phyloP scores from a whole-genome alignment of 2,888 invertebrate species.

The Amphimallon solstitiale region DNA sequence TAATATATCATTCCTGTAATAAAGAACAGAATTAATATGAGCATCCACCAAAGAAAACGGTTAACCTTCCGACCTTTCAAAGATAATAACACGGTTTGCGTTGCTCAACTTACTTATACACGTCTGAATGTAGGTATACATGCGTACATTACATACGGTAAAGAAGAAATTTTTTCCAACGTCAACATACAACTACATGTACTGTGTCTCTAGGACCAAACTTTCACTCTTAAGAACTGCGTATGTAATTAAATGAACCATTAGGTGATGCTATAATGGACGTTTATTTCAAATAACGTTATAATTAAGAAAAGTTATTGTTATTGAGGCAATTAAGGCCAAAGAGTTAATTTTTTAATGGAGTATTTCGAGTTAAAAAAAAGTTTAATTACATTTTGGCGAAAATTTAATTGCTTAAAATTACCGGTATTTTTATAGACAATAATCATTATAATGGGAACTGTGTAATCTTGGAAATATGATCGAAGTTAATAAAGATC shows the following conservation, averaged over 20 bases:
- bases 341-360: conserved; percentile 10
- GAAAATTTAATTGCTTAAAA: background rate
- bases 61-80: conserved; percentile 8
- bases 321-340: background rate
- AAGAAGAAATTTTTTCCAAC: background rate
- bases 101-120: background rate
- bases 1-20: conserved; percentile 1
- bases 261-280: conserved; percentile 3
- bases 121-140: background rate
- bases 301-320: conserved; percentile 5
- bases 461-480: background rate
- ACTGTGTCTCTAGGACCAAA: background rate
- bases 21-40: conserved; percentile 8
- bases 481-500: no score
- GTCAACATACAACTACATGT: background rate
- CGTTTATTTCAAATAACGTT: conserved; percentile 1
- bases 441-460: conserved; percentile 1
- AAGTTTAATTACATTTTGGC: conserved; percentile 5
- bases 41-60: background rate
- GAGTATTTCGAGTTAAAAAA: background rate
- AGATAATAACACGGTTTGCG: conserved; percentile 14
- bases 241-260: conserved; percentile 17
- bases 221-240: conserved; percentile 9
- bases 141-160: background rate
- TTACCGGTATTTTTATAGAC: no score